These are phyloP conservation scores for Bryconaethiops microstoma DNA, from an alignment of 2,797 vertebrate genomes.

Conservation along the genomic window DNA sequence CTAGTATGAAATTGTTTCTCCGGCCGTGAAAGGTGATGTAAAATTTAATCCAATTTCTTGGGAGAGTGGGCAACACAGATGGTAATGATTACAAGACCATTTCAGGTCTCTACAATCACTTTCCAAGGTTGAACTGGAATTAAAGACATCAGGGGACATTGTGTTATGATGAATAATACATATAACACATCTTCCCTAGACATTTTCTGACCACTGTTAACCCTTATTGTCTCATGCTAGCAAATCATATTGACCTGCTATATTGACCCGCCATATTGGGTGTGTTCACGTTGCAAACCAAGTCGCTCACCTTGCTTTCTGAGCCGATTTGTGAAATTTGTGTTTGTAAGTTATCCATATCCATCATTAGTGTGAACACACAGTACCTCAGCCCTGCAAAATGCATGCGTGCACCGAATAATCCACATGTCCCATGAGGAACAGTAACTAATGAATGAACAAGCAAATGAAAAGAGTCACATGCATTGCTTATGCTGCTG, in stretches of 20 bases:
- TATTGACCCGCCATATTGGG: neutral
- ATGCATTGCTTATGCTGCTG: too few species aligned
- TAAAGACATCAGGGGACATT: neutral
- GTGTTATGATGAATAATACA: neutral
- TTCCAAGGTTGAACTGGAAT: neutral
- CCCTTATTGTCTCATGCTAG: neutral
- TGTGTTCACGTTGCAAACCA: neutral
- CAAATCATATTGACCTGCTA: too few species aligned
- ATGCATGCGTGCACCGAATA: too few species aligned
- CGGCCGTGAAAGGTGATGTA: conserved; percentile 23
- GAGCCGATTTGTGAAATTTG: too few species aligned
- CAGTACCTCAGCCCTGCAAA: too few species aligned
- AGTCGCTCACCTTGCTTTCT: too few species aligned
- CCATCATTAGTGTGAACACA: too few species aligned
- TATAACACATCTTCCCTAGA: too few species aligned
- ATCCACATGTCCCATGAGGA: too few species aligned
- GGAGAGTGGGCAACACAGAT: neutral
- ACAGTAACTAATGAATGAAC: too few species aligned
- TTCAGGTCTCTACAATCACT: neutral
- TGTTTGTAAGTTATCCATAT: too few species aligned
- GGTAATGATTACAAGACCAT: neutral
- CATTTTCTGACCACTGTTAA: neutral
- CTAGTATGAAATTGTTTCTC: conserved; percentile 14
- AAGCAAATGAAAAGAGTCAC: too few species aligned
- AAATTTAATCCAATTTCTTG: conserved; percentile 13